Evolutionary conservation across 2,113 vertebrate genomes (phyloP), one percentile per base, ranked within the genome.

Genomic region (Mustelus asterias): DNA sequence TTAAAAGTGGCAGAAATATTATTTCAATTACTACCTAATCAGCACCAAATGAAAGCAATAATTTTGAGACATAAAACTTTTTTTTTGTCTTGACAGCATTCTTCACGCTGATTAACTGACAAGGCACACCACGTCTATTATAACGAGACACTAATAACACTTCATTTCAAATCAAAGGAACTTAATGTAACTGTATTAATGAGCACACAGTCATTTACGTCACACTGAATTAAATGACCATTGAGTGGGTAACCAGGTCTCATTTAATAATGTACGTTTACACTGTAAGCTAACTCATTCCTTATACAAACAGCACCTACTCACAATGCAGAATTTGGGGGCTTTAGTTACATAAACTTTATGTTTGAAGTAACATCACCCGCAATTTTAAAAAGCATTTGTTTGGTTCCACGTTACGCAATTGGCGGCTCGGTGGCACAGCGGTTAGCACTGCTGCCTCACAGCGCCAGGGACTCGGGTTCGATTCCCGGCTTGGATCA

Each of bases 21-120:
- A 76, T 95, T 95, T 95, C 94, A 95, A 95, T 95, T 95, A 95
- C 94, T 54, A 54, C 94, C 67, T 95, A 95, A 95, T 95, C 69
- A 95, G 94, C 44, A 95, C 26, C 94, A 95, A 94, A 95, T 95
- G 94, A 95, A 95, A 95, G 67, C 94, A 72, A 95, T 95, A 95
- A 95, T 95, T 95, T 72, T 95, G 22, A 70, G 67, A 95, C 94
- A 95, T 95, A 95, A 95, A 93, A 93, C 89, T 95, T 76, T 95
- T 94, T 80, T 95, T 70, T 76, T 72, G 69, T 70, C 69, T 95
- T 95, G 94, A 95, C 67, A 54, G 94, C 94, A 72, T 95, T 95
- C 94, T 95, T 95, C 41, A 95, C 72, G 94, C 69, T 95, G 94
- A 95, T 95, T 95, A 95, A 95, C 94, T 29, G 41, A 72, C 94